A percentile compares a stretch with the other conserved stretches of the same genome.
Evolutionary conservation across 2,113 vertebrate species (phyloP).

Genomic region (Lipotes vexillifer): DNA sequence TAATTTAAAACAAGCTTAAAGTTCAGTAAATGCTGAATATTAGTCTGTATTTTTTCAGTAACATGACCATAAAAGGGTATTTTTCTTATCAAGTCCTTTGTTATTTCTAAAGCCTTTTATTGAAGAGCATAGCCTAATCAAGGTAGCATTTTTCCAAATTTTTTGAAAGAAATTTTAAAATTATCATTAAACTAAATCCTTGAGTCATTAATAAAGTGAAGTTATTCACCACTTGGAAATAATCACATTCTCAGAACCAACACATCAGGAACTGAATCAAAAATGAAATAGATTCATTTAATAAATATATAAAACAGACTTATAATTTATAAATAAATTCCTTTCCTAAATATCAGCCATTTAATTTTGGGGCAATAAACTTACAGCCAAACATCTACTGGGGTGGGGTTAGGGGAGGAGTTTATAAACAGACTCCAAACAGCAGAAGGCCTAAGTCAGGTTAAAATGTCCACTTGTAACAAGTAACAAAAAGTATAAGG

Average conservation of each 20-base stretch:
- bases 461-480: not conserved
- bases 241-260: not conserved
- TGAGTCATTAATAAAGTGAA: constrained; percentile 1
- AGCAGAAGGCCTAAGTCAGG: not conserved
- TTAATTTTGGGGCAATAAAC: not conserved
- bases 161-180: not conserved
- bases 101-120: not conserved
- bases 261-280: constrained; percentile 5
- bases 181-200: not conserved
- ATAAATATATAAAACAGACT: not conserved
- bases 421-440: not conserved
- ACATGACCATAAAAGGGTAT: not conserved
- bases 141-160: not conserved
- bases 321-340: not conserved
- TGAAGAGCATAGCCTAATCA: constrained; percentile 7
- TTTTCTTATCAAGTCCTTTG: not conserved
- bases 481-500: not conserved
- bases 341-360: not conserved
- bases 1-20: constrained; percentile 11
- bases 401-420: not conserved
- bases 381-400: not conserved
- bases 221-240: not conserved
- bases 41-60: not conserved
- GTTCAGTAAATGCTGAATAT: not conserved
- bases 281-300: not conserved